Conservation (phyloP, 1,140 invertebrate genomes). For the Drosophila athabasca region DNA sequence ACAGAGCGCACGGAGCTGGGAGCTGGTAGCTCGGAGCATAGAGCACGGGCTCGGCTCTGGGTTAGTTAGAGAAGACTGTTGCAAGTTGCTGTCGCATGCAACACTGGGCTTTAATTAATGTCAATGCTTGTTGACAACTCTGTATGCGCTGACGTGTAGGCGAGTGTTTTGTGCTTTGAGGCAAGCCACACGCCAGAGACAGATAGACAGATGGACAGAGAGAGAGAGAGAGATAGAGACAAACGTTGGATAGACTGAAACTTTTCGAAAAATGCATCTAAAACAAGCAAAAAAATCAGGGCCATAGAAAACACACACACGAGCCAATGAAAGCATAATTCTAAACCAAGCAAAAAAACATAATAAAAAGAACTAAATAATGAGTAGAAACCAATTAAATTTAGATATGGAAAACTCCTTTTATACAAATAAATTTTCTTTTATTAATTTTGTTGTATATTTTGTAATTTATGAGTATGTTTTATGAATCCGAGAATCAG, state of each 20-base stretch:
- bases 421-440: neutral
- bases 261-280: constrained; percentile 29
- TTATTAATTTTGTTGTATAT: too few species aligned
- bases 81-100: constrained; percentile 60
- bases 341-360: neutral
- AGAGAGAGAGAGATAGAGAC: neutral
- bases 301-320: constrained; percentile 16
- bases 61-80: constrained; percentile 1
- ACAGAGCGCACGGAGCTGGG: too few species aligned
- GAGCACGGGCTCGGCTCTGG: too few species aligned
- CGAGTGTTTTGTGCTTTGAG: constrained; percentile 26
- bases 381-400: constrained; percentile 5
- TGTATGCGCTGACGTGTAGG: constrained; percentile 36
- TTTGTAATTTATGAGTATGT: too few species aligned
- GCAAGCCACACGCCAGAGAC: neutral
- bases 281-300: constrained; percentile 35
- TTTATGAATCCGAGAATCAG: too few species aligned
- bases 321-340: neutral
- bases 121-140: constrained; percentile 77
- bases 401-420: constrained; percentile 11
- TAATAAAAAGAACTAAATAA: too few species aligned
- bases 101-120: constrained; percentile 77
- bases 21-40: neutral
- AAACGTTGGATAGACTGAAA: constrained; percentile 14
- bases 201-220: neutral